Percentiles rank a stretch among this genome's conserved stretches.
Evolutionary conservation across 2,113 vertebrate species (phyloP).

Genomic region (Chitala chitala): DNA sequence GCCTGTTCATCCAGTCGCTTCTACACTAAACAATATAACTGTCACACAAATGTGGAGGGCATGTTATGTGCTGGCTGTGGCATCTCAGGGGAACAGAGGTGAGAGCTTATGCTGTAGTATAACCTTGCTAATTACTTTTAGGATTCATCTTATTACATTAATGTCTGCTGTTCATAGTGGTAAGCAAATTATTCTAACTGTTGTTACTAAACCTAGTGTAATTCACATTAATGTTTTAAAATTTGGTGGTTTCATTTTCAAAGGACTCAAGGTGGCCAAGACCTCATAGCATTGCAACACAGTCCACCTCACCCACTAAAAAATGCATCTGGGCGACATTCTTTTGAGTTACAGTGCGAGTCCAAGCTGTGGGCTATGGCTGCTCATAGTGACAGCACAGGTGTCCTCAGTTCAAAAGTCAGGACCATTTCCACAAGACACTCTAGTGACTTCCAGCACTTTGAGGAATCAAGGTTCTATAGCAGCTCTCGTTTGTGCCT

Average conservation of each 20-base stretch:
- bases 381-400: constrained; percentile 52
- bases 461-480: constrained; percentile 58
- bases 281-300: constrained; percentile 70
- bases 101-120: constrained; percentile 19
- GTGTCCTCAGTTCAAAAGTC: constrained; percentile 70
- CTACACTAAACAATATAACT: constrained; percentile 63
- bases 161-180: no score
- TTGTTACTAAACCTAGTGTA: no score
- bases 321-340: constrained; percentile 60
- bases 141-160: no score
- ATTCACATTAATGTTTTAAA: no score
- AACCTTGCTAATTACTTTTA: background rate
- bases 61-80: constrained; percentile 33
- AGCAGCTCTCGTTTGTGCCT: constrained; percentile 67
- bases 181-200: no score
- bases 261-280: constrained; percentile 66
- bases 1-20: constrained; percentile 57
- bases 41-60: constrained; percentile 54
- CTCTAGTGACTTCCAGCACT: constrained; percentile 63
- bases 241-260: no score
- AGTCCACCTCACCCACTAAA: constrained; percentile 69
- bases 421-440: constrained; percentile 69
- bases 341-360: constrained; percentile 71
- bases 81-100: constrained; percentile 54
- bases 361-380: constrained; percentile 60